Base-by-base conservation (phyloP, 2,797 vertebrate species). In the Chelonia mydas region DNA sequence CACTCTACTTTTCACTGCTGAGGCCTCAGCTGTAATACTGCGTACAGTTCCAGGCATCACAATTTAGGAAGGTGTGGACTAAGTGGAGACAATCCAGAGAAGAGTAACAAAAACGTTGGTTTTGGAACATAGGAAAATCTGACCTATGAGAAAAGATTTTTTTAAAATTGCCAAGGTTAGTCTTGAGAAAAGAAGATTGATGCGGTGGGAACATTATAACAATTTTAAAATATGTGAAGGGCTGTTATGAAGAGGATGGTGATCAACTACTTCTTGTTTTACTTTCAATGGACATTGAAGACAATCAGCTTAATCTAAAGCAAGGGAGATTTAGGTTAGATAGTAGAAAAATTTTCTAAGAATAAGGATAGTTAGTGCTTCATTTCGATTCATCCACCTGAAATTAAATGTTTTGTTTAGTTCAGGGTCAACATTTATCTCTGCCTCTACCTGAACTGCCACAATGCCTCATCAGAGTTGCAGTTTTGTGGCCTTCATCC, bases 381-480 rank as follows among this genome's bases (percentile, higher is more conserved):
- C 10, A 61, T 21, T 81, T 94, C 89, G 17, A 89, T 90, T 94
- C 86, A 37, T 28, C 86, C 33, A 6, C 15, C 68, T 5, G 7
- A 96, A 95, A 90, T 84, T 9, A 93, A 95, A 83, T 31, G 55
- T 87, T 76, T 83, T 83, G 28, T 12, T 92, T 92, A 47, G 37
- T 91, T 10, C 2, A 47, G 90, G 90, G 76, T 50, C 19, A 95
- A 6, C 5, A 49, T 55, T 87, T 86, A 92, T 33, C 28, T 90
- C 76, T 77, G 61, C 50, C 31, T 80, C n/a, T n/a, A 27, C 7
- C 83, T 31, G 27, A 89, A 55, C 59, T 81, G 16, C 92, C 76
- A 93, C 87, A 93, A 92, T 77, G 49, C 28, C 50, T 93, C 86
- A 72, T 7, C 53, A 53, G 90, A 94, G 5, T 7, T 81, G 27